Percentiles rank a stretch among this genome's conserved stretches.
These are phyloP conservation scores for Amia ocellicauda DNA, from an alignment of 2,113 vertebrate genomes.

Conservation along the genomic window DNA sequence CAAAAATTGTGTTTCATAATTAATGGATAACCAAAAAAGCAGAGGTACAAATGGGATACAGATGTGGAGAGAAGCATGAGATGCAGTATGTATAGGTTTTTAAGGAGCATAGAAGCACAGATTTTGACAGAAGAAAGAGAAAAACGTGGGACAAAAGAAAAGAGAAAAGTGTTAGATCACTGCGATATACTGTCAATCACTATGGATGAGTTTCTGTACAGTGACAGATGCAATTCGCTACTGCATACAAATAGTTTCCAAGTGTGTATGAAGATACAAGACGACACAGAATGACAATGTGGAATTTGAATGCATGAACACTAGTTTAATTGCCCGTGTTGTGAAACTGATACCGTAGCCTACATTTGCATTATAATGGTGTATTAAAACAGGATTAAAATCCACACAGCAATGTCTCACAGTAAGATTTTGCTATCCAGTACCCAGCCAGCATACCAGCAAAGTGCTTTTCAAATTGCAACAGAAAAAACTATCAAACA, in stretches of 20 bases:
- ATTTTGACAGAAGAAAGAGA: slow-evolving; percentile 6
- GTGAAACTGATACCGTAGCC: slow-evolving; percentile 9
- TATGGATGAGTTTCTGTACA: background rate
- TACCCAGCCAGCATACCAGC: background rate
- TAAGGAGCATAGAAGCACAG: background rate
- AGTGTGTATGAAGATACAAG: slow-evolving; percentile 7
- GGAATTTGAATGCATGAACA: background rate
- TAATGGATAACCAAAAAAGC: background rate
- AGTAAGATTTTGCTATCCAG: background rate
- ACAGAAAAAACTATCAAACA: too few relatives aligned
- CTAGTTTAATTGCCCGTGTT: background rate
- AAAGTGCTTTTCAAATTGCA: too few relatives aligned
- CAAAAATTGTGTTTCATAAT: background rate
- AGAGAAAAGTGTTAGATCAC: slow-evolving; percentile 9
- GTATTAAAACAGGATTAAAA: slow-evolving; percentile 34
- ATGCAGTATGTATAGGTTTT: background rate
- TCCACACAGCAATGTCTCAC: slow-evolving; percentile 23
- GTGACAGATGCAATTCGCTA: background rate
- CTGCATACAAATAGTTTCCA: background rate
- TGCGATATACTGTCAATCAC: slow-evolving; percentile 15
- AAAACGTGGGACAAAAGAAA: slow-evolving; percentile 18
- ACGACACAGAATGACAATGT: slow-evolving; percentile 11
- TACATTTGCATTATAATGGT: slow-evolving; percentile 51
- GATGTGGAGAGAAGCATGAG: background rate
- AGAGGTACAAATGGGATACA: background rate